A percentile compares a stretch with the other conserved stretches of the same genome.
Evolutionary conservation across 2,797 vertebrate genomes (phyloP).

Genomic region (Hephaestus fuliginosus): DNA sequence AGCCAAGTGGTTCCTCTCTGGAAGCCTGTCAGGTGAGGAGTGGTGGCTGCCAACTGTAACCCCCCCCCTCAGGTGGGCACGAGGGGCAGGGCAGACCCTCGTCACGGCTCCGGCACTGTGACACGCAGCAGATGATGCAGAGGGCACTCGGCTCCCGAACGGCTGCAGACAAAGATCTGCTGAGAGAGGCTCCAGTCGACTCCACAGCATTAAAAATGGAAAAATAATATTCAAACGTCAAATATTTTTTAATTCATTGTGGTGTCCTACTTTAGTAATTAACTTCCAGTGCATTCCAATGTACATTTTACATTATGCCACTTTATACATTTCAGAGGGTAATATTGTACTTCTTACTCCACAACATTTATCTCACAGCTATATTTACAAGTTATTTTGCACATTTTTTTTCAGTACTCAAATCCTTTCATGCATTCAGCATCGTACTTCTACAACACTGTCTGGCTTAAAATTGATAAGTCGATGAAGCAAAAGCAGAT

Average conservation of each 20-base stretch:
- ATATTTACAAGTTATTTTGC: not conserved
- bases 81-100: constrained; percentile 59
- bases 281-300: not conserved
- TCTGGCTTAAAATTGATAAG: not conserved
- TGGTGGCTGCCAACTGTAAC: constrained; percentile 72
- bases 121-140: constrained; percentile 74
- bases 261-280: constrained; percentile 4
- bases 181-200: constrained; percentile 22
- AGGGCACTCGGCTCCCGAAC: constrained; percentile 43
- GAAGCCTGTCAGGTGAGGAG: constrained; percentile 76
- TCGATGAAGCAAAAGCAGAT: not conserved
- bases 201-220: constrained; percentile 18
- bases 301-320: too few species aligned
- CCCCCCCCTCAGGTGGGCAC: constrained; percentile 66
- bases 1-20: constrained; percentile 71
- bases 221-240: constrained; percentile 1
- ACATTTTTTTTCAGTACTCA: not conserved
- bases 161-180: constrained; percentile 49
- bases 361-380: not conserved
- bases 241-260: constrained; percentile 5
- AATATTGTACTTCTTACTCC: not conserved
- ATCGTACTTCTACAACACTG: not conserved
- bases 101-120: constrained; percentile 58
- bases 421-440: not conserved
- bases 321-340: not conserved